Conservation (phyloP, 2,888 invertebrate species). For the Luperina nickerlii region DNA sequence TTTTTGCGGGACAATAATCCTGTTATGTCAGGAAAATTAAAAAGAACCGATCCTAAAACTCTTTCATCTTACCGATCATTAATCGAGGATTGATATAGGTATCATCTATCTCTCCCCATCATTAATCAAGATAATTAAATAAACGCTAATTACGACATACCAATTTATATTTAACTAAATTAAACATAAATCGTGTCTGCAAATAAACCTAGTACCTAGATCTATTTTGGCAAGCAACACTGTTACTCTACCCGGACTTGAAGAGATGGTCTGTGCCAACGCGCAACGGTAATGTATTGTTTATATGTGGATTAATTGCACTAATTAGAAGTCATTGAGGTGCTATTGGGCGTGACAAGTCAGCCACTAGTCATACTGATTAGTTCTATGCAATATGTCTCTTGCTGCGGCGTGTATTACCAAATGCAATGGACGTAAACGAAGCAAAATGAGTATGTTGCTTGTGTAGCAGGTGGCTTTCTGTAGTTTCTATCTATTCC, state of each 20-base stretch:
- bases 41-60: background rate
- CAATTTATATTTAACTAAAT: conserved; percentile 29
- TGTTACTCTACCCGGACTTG: conserved; percentile 6
- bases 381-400: conserved; percentile 40
- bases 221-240: conserved; percentile 39
- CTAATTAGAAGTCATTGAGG: conserved; percentile 71
- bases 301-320: conserved; percentile 70
- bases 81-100: conserved; percentile 4
- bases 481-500: background rate
- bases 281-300: conserved; percentile 58
- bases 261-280: conserved; percentile 41
- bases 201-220: conserved; percentile 37
- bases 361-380: conserved; percentile 40
- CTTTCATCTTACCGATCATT: conserved; percentile 1
- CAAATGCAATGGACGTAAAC: background rate
- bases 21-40: background rate
- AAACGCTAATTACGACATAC: conserved; percentile 47
- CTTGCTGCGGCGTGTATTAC: background rate
- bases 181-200: conserved; percentile 36
- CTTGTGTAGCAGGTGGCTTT: background rate
- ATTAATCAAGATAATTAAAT: conserved; percentile 49
- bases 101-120: conserved; percentile 7
- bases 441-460: background rate
- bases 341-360: conserved; percentile 66
- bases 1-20: background rate